phyloP scores from a whole-genome alignment of 2,113 vertebrate species.

The Romanogobio albipinnatus region DNA sequence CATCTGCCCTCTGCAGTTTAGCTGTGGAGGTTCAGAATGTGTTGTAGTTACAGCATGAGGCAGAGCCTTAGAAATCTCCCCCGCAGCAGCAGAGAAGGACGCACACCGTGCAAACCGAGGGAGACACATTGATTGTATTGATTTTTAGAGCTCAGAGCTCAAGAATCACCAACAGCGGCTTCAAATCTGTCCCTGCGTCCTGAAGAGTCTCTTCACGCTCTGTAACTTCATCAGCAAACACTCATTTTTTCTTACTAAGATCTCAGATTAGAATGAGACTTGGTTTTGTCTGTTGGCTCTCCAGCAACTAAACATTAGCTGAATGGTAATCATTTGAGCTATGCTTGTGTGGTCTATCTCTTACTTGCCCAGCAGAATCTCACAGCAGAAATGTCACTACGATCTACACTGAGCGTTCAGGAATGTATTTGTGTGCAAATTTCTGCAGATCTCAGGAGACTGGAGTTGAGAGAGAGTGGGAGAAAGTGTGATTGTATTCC shows the following conservation, averaged over 20 bases:
- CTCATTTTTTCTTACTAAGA: neutral
- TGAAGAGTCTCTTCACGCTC: neutral
- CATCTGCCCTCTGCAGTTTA: conserved; percentile 37
- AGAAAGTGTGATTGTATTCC: conserved; percentile 37
- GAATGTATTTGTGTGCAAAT: conserved; percentile 26
- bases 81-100: neutral
- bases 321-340: conserved; percentile 1
- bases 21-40: conserved; percentile 8
- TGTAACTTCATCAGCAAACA: conserved; percentile 19
- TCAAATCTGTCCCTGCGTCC: neutral
- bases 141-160: conserved; percentile 11
- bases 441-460: conserved; percentile 19
- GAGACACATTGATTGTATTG: conserved; percentile 28
- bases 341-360: conserved; percentile 7
- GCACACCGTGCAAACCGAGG: conserved; percentile 29
- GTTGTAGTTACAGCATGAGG: conserved; percentile 15
- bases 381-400: conserved; percentile 16
- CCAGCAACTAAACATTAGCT: neutral
- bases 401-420: neutral
- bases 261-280: conserved; percentile 15
- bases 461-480: neutral
- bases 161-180: neutral
- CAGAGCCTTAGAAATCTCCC: neutral
- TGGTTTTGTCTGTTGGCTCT: neutral
- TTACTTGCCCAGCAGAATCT: conserved; percentile 6